phyloP scores from a whole-genome alignment of 2,888 invertebrate genomes.

The Lysandra coridon region DNA sequence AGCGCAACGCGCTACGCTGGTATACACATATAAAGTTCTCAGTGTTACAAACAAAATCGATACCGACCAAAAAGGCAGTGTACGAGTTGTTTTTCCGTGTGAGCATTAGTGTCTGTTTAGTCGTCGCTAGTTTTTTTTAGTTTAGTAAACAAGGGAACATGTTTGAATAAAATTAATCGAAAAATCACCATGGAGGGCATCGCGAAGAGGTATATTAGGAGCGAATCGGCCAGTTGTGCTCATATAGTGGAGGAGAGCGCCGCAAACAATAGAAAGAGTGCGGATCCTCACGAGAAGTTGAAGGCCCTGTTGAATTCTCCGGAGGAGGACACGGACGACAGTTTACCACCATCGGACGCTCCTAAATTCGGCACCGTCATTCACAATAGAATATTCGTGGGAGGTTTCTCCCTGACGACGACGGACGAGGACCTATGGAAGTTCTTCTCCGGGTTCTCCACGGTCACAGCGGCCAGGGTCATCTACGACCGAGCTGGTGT shows the following conservation, averaged over 20 bases:
- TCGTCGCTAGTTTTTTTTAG: conserved; percentile 66
- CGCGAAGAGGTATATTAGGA: conserved; percentile 72
- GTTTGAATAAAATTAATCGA: conserved; percentile 53
- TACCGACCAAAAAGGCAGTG: conserved; percentile 54
- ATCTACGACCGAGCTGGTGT: conserved; percentile 97
- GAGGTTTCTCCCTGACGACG: conserved; percentile 96
- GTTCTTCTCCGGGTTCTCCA: conserved; percentile 94
- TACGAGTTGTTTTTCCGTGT: conserved; percentile 57
- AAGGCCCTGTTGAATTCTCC: conserved; percentile 71
- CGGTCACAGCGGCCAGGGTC: conserved; percentile 95
- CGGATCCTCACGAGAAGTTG: conserved; percentile 73
- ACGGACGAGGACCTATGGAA: conserved; percentile 95
- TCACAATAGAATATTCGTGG: conserved; percentile 97
- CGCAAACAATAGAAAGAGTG: conserved; percentile 62
- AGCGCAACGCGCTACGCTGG: conserved; percentile 59
- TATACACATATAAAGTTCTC: conserved; percentile 45
- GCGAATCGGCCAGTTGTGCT: conserved; percentile 74
- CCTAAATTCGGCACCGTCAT: conserved; percentile 90
- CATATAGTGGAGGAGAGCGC: conserved; percentile 74
- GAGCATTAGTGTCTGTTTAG: conserved; percentile 63
- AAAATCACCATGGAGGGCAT: conserved; percentile 60
- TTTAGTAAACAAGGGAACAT: conserved; percentile 77
- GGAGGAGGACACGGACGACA: conserved; percentile 71
- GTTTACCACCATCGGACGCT: conserved; percentile 70
- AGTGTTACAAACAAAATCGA: conserved; percentile 49